Evolutionary conservation across 2,888 invertebrate genomes (phyloP), one percentile per base, ranked within the genome.

Genomic region (Aphidius colemani): DNA sequence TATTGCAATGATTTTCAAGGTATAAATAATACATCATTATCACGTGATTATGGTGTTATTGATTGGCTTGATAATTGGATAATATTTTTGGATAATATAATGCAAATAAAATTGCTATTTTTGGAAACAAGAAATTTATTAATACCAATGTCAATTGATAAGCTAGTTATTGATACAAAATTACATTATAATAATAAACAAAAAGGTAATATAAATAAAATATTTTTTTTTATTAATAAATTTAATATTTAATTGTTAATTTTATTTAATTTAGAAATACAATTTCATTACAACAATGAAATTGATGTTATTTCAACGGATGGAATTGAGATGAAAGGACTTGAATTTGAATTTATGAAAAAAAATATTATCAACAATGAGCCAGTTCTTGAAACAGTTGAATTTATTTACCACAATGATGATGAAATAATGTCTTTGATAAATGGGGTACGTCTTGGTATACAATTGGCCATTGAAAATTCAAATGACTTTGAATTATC

Each of bases 71-170:
- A 85, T 64, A 88, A 89, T 72, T 91, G 90, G 89, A 85, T 89
- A 5, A 85, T 88, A 0, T 90, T 89, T 76, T 82, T 91, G 78
- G 91, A 91, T 73, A 88, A 87, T 9, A 87, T 90, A 85, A 78
- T 91, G 44, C 91, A 91, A 74, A 84, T 88, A 70, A 83, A 85
- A 51, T 82, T 89, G 41, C 66, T 88, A 1, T 78, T 79, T 2
- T 69, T 77, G 13, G 81, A 84, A 13, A 78, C 82, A 7, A 78
- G 85, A 60, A 78, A 83, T 40, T 77, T 89, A 1, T 84, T 84
- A 65, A 83, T 89, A 7, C 89, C 89, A 0, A 88, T 87, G 1
- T 82, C 85, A 13, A 85, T 90, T 57, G 83, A 83, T 50, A 85
- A 84, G 66, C 66, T 89, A 5, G 79, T 84, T 1, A 86, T 89